Base-by-base conservation (phyloP, 2,797 vertebrate genomes). In the Crocidura indochinensis region DNA sequence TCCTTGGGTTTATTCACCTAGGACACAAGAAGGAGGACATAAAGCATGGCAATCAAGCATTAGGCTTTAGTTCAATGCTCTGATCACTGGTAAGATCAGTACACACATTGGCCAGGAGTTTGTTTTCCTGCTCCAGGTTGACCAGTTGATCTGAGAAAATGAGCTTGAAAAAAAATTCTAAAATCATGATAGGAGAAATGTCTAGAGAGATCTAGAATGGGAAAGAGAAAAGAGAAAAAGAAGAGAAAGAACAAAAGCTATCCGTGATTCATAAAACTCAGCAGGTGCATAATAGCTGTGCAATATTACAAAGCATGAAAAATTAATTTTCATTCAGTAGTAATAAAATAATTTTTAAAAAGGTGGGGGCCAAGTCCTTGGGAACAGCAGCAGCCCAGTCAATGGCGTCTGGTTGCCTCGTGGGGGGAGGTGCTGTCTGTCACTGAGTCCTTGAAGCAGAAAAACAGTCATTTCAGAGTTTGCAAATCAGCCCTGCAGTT, bases 261-360 rank as follows among this genome's bases (percentile, higher is more conserved):
- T 81, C 91, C 64, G 62, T 44, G 74, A 60, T 74, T 46, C 62
- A 67, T 84, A 92, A 81, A 88, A 29, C 38, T 72, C 74, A 71
- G 77, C 60, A 75, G 82, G 27, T 78, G 64, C n/a, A n/a, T 65
- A 4, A 9, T 69, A 60, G 65, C 31, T 74, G 22, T 53, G 65
- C 46, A 86, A 80, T 76, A 76, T 87, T 68, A 84, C 68, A 90
- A 94, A 78, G 79, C 95, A 79, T 74, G 78, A 87, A 91, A 91
- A 95, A 95, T 90, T 94, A 92, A 95, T 96, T 96, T 94, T 91
- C 92, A 92, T 90, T 95, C 93, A 69, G 77, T 88, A 90, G 82
- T 76, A 83, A 91, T 73, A 73, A 90, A 76, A 60, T 20, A 20
- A 20, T 60, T 20, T 60, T 60, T 60, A 5, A 60, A 60, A 60